phyloP scores from a whole-genome alignment of 1,140 invertebrate species.

The Octopus sinensis region DNA sequence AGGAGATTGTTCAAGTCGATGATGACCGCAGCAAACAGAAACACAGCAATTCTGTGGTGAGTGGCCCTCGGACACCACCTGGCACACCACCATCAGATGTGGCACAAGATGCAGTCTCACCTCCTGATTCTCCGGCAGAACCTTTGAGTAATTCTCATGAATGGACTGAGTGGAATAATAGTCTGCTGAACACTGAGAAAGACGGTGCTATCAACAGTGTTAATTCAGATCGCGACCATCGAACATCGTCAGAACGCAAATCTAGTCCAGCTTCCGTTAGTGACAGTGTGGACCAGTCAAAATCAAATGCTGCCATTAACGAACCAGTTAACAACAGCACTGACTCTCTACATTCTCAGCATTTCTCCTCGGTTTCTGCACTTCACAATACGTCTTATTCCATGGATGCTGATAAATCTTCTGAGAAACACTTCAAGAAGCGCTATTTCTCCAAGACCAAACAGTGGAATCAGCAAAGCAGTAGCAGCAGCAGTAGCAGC shows the following conservation, averaged over 20 bases:
- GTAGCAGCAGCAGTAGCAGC: not conserved
- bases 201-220: not conserved
- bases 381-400: not conserved
- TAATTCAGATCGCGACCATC: not conserved
- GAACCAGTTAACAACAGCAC: not conserved
- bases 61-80: not conserved
- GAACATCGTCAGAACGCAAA: not conserved
- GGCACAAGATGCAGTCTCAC: not conserved
- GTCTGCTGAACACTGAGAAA: not conserved
- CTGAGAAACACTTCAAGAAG: conserved; percentile 5
- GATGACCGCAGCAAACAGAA: not conserved
- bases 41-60: not conserved
- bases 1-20: not conserved
- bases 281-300: not conserved
- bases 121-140: not conserved
- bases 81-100: not conserved
- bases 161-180: not conserved
- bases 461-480: not conserved
- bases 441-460: conserved; percentile 4
- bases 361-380: not conserved
- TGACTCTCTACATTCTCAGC: not conserved
- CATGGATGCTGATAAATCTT: not conserved
- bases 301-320: not conserved
- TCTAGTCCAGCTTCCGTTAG: not conserved
- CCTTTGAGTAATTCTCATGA: not conserved